Evolutionary conservation across 2,888 invertebrate genomes (phyloP).

Genomic region (Tipula lateralis): DNA sequence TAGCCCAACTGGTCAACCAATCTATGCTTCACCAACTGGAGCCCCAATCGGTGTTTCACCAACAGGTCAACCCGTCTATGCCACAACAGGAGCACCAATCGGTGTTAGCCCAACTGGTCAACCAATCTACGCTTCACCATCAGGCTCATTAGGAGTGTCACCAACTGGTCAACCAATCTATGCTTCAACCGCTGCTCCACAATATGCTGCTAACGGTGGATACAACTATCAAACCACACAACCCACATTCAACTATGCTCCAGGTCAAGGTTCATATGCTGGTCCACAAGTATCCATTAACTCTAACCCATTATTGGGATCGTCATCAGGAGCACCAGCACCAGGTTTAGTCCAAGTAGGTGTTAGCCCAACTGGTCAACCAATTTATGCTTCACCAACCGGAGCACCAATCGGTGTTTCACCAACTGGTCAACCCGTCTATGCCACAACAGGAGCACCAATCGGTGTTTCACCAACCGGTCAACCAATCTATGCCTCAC

Average conservation of each 20-base stretch:
- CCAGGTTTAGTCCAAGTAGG: not conserved
- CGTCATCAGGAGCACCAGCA: not conserved
- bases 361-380: slow-evolving; percentile 15
- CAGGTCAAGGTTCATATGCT: not conserved
- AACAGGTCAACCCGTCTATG: not conserved
- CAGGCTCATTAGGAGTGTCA: not conserved
- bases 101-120: not conserved
- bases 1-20: slow-evolving; percentile 2
- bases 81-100: slow-evolving; percentile 9
- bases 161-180: slow-evolving; percentile 6
- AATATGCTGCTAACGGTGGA: not conserved
- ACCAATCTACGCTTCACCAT: slow-evolving; percentile 19
- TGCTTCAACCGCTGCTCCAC: not conserved
- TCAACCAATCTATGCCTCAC: slow-evolving; percentile 2
- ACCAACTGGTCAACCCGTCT: slow-evolving; percentile 7
- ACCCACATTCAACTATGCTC: not conserved
- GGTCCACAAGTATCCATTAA: not conserved
- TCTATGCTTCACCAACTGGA: not conserved
- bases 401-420: slow-evolving; percentile 26
- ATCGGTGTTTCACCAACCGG: slow-evolving; percentile 3
- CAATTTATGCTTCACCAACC: not conserved
- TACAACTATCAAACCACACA: not conserved
- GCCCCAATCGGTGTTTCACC: not conserved
- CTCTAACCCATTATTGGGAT: not conserved
- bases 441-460: slow-evolving; percentile 16